Evolutionary conservation across 2,888 invertebrate genomes (phyloP).

Genomic region (Esperia sulphurella): DNA sequence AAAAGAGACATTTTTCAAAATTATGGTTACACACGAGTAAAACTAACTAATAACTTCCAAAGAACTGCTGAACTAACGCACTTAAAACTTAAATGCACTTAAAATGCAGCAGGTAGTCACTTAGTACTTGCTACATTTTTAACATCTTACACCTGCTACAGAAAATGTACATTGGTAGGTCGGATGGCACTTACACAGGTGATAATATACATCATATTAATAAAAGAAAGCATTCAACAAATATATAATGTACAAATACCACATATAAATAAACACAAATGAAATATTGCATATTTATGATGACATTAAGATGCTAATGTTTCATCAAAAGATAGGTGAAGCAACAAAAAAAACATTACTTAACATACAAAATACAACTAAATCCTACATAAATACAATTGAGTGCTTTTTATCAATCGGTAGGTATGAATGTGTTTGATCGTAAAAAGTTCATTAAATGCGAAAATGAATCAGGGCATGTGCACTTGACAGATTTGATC

Average conservation of each 20-base stretch:
- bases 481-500: conserved; percentile 47
- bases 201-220: neutral
- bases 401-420: neutral
- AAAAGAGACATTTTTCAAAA: conserved; percentile 8
- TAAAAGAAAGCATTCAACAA: neutral
- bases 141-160: conserved; percentile 20
- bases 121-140: conserved; percentile 31
- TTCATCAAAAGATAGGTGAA: neutral
- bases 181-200: neutral
- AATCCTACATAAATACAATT: too few relatives aligned
- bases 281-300: too few relatives aligned
- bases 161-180: neutral
- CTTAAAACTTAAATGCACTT: conserved; percentile 50
- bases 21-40: conserved; percentile 4
- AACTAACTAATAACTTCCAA: conserved; percentile 7
- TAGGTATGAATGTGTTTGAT: neutral
- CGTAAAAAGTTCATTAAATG: conserved; percentile 36
- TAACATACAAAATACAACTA: too few relatives aligned
- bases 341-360: neutral
- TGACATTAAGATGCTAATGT: too few relatives aligned
- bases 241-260: neutral
- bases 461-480: conserved; percentile 43
- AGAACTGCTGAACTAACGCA: conserved; percentile 30
- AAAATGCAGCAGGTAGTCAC: conserved; percentile 37
- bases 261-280: neutral